phyloP scores from a whole-genome alignment of 2,888 invertebrate genomes.

The Pheosia gnoma region DNA sequence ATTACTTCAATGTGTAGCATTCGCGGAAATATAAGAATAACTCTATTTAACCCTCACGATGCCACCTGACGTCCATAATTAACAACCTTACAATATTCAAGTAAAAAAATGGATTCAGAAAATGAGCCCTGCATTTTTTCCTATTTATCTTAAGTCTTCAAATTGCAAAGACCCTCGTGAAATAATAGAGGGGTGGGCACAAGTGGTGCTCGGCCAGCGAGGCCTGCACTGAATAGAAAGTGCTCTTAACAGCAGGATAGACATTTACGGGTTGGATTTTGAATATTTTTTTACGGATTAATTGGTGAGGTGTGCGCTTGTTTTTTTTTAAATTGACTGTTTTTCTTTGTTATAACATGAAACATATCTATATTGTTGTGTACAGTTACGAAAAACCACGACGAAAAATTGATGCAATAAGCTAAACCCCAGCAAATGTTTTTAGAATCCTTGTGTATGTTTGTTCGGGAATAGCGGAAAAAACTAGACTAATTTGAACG shows the following conservation, averaged over 20 bases:
- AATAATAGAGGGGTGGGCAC: slow-evolving; percentile 61
- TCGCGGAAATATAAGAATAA: too few relatives aligned
- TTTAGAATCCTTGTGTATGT: too few relatives aligned
- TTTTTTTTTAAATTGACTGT: not conserved
- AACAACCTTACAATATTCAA: slow-evolving; percentile 1
- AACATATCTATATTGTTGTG: not conserved
- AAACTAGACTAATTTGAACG: too few relatives aligned
- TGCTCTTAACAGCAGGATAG: slow-evolving; percentile 50
- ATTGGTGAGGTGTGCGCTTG: slow-evolving; percentile 4
- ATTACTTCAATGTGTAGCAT: too few relatives aligned
- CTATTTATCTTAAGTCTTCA: slow-evolving; percentile 53
- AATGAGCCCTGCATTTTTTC: slow-evolving; percentile 45
- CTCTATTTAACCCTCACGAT: not conserved
- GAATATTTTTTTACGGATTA: slow-evolving; percentile 1
- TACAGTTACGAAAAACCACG: too few relatives aligned
- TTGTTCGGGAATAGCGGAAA: too few relatives aligned
- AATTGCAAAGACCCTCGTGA: slow-evolving; percentile 62
- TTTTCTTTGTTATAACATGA: not conserved
- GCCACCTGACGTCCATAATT: slow-evolving; percentile 1
- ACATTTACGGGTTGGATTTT: slow-evolving; percentile 55
- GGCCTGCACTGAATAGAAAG: slow-evolving; percentile 54
- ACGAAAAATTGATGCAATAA: too few relatives aligned
- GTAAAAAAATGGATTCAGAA: slow-evolving; percentile 25
- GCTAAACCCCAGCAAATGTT: too few relatives aligned
- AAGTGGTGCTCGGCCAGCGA: slow-evolving; percentile 47